phyloP scores from a whole-genome alignment of 2,888 invertebrate species.

The Amphipoea oculea region DNA sequence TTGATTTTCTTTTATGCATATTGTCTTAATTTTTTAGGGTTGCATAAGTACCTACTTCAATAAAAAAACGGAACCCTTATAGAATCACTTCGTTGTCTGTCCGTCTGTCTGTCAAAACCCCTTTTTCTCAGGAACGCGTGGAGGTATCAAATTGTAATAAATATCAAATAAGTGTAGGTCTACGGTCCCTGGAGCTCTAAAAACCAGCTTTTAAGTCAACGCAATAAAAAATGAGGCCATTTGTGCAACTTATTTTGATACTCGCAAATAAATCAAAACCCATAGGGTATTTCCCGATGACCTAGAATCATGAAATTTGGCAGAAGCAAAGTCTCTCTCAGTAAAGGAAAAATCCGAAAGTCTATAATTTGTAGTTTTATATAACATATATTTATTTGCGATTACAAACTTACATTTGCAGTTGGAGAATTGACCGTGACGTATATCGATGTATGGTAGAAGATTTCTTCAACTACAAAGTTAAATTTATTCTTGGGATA shows the following conservation, averaged over 20 bases:
- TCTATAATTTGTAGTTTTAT: no score
- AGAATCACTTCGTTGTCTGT: background rate
- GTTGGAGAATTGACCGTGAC: no score
- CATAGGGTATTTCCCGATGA: background rate
- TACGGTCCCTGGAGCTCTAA: background rate
- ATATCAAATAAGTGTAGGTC: background rate
- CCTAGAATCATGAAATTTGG: no score
- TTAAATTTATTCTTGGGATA: no score
- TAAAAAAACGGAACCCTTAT: background rate
- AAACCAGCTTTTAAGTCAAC: no score
- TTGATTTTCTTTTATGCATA: background rate
- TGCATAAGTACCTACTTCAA: background rate
- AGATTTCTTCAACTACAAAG: no score
- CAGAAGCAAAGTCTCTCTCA: no score
- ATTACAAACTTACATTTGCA: no score
- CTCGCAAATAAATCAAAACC: background rate
- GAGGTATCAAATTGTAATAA: background rate
- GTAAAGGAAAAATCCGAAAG: no score
- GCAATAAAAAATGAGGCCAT: background rate
- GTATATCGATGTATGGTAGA: no score
- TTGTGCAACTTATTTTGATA: background rate
- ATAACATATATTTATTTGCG: no score
- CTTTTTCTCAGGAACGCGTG: no score
- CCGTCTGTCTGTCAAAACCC: background rate
- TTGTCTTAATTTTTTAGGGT: background rate